Evolutionary conservation across 64 coral and sea anemone species (phyloP).

Genomic region (Porites lutea): DNA sequence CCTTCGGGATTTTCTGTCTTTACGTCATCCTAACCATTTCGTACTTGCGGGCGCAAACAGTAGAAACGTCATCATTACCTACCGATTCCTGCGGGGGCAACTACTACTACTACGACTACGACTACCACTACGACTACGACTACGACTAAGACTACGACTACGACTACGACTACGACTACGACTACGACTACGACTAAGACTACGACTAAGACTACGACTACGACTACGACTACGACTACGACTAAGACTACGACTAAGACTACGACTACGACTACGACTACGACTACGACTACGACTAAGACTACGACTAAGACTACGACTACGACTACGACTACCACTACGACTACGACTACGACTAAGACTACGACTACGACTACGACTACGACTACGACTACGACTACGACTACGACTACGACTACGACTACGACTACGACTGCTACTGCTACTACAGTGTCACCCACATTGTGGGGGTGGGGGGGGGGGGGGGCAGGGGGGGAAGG

Average conservation of each 20-base stretch:
- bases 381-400: background rate
- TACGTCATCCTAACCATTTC: no score
- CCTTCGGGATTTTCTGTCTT: no score
- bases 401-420: no score
- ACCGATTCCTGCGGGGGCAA: no score
- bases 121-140: background rate
- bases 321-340: background rate
- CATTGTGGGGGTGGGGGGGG: no score
- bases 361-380: background rate
- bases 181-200: background rate
- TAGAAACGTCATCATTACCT: no score
- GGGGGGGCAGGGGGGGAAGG: no score
- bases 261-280: conserved; percentile 1
- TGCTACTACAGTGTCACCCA: no score
- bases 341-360: background rate
- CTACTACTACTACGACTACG: conserved; percentile 14
- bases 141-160: background rate
- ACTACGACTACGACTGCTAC: no score
- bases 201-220: background rate
- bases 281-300: background rate
- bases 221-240: background rate
- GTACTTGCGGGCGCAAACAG: no score
- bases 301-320: background rate
- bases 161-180: background rate
- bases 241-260: background rate